Evolutionary conservation across 2,888 invertebrate species (phyloP).

Genomic region (Eilema griseolum): DNA sequence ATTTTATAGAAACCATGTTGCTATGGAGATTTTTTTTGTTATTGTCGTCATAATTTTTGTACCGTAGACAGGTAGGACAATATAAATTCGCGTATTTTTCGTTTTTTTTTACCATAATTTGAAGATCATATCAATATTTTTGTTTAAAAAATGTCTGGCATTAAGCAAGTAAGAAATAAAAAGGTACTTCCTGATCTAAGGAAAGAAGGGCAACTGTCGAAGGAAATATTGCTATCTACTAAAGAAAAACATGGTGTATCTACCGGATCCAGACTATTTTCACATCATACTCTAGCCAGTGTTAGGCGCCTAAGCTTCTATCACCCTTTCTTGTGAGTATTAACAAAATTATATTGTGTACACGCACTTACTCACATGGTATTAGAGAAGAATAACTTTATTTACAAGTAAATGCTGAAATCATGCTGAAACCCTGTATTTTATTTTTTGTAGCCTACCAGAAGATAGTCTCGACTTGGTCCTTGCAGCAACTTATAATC

Average conservation of each 20-base stretch:
- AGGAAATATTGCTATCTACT: slow-evolving; percentile 75
- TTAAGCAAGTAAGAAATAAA: slow-evolving; percentile 79
- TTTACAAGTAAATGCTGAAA: too few relatives aligned
- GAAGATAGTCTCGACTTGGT: slow-evolving; percentile 90
- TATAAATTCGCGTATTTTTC: slow-evolving; percentile 15
- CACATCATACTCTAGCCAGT: slow-evolving; percentile 88
- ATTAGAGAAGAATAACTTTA: too few relatives aligned
- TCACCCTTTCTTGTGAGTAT: slow-evolving; percentile 78
- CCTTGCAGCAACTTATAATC: slow-evolving; percentile 89
- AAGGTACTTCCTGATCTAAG: slow-evolving; percentile 76
- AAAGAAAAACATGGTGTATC: slow-evolving; percentile 75
- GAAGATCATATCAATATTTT: not conserved
- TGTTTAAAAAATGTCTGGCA: slow-evolving; percentile 56
- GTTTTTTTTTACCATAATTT: slow-evolving; percentile 1
- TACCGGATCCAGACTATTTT: slow-evolving; percentile 84
- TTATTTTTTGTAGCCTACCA: slow-evolving; percentile 79
- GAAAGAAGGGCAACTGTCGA: slow-evolving; percentile 76
- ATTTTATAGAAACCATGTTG: slow-evolving; percentile 5
- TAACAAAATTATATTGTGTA: not conserved
- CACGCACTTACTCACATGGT: too few relatives aligned
- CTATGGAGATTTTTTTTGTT: slow-evolving; percentile 14
- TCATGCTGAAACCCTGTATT: not conserved
- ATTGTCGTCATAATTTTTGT: not conserved
- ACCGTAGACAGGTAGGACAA: not conserved
- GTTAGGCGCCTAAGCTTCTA: slow-evolving; percentile 81